Conservation (phyloP, 2,888 invertebrate genomes). For the Tyria jacobaeae region DNA sequence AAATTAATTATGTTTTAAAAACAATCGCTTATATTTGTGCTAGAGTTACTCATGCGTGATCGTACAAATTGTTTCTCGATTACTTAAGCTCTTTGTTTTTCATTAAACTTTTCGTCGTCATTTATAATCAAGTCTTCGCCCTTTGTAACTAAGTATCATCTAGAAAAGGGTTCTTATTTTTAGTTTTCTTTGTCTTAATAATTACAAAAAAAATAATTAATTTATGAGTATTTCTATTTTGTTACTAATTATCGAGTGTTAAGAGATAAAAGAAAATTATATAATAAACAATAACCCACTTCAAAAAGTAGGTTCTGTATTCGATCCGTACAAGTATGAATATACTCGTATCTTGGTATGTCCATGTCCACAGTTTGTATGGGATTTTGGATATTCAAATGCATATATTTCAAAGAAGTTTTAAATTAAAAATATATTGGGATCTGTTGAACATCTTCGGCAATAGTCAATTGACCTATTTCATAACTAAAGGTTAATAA, state of each 20-base stretch:
- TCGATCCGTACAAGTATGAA: no score
- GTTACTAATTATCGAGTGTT: not conserved
- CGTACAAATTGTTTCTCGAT: conserved; percentile 84
- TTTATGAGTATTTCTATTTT: not conserved
- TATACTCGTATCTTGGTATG: no score
- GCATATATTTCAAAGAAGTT: no score
- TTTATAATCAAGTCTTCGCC: conserved; percentile 52
- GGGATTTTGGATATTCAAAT: no score
- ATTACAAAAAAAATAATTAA: not conserved
- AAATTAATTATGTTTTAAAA: conserved; percentile 86
- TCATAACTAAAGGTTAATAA: no score
- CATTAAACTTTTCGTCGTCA: conserved; percentile 77
- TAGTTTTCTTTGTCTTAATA: conserved; percentile 29
- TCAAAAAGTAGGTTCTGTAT: no score
- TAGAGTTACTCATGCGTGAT: conserved; percentile 83
- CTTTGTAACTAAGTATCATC: conserved; percentile 41
- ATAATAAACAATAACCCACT: not conserved
- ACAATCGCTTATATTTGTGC: conserved; percentile 84
- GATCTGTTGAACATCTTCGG: no score
- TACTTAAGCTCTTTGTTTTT: conserved; percentile 83
- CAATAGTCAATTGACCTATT: no score
- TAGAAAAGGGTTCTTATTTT: conserved; percentile 35
- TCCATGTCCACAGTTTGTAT: no score
- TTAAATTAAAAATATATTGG: no score
- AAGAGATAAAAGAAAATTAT: not conserved